These are phyloP conservation scores for Zeugodacus cucurbitae DNA, from an alignment of 1,140 invertebrate species.

Conservation along the genomic window DNA sequence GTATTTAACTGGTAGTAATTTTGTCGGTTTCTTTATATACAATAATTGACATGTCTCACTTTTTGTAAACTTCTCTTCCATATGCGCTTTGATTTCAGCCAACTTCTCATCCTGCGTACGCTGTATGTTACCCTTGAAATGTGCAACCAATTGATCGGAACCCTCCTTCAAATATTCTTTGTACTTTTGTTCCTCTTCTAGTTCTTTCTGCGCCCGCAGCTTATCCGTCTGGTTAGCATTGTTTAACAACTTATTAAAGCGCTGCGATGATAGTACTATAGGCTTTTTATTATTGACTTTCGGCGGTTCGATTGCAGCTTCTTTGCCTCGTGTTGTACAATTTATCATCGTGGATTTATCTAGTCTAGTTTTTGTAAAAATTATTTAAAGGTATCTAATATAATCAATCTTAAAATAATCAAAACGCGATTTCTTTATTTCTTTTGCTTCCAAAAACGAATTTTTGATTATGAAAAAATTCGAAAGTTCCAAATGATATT, in stretches of 20 bases:
- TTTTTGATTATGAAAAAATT: slow-evolving; percentile 30
- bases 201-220: slow-evolving; percentile 3
- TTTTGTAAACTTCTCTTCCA: slow-evolving; percentile 11
- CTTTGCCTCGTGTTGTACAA: neutral
- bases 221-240: slow-evolving; percentile 40
- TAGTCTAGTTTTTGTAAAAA: neutral
- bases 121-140: slow-evolving; percentile 46
- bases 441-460: slow-evolving; percentile 1
- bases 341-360: neutral
- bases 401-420: neutral
- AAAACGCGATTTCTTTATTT: neutral
- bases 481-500: neutral
- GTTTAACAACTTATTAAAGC: slow-evolving; percentile 41
- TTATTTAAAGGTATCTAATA: neutral
- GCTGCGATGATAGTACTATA: slow-evolving; percentile 41
- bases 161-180: slow-evolving; percentile 55
- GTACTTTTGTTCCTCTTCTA: slow-evolving; percentile 54
- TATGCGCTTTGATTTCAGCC: slow-evolving; percentile 12
- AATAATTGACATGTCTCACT: neutral
- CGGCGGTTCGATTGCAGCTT: neutral
- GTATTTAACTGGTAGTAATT: neutral
- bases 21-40: neutral
- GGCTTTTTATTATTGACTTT: slow-evolving; percentile 26
- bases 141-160: slow-evolving; percentile 48
- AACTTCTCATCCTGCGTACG: slow-evolving; percentile 3